Evolutionary conservation across 2,113 vertebrate genomes (phyloP).

Genomic region (Silurus meridionalis): DNA sequence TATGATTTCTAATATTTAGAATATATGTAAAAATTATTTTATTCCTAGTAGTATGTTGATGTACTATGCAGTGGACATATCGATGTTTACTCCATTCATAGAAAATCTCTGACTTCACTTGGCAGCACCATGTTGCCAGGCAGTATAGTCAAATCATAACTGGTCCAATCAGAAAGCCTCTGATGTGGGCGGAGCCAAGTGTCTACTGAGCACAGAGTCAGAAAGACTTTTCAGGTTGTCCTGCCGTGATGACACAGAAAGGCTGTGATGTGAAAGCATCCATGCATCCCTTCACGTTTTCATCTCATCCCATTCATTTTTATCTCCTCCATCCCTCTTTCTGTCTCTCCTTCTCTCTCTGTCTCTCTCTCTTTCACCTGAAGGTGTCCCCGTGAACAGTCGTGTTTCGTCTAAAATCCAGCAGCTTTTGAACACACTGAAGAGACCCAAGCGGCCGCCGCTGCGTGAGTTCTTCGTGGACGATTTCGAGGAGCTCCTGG

Average conservation of each 20-base stretch:
- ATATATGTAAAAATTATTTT: not conserved
- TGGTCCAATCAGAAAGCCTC: slow-evolving; percentile 42
- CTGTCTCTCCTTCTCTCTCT: slow-evolving; percentile 32
- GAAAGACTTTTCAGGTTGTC: slow-evolving; percentile 52
- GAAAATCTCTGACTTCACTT: slow-evolving; percentile 53
- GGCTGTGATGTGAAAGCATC: slow-evolving; percentile 47
- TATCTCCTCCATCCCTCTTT: slow-evolving; percentile 36
- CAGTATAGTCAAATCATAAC: slow-evolving; percentile 55
- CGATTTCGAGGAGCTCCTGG: slow-evolving; percentile 91
- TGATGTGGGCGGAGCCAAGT: slow-evolving; percentile 33
- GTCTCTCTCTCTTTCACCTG: slow-evolving; percentile 54
- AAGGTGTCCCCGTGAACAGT: slow-evolving; percentile 93
- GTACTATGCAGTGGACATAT: not conserved
- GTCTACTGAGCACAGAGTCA: slow-evolving; percentile 38
- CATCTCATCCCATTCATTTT: slow-evolving; percentile 44
- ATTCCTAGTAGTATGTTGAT: too few relatives aligned
- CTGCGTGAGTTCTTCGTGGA: slow-evolving; percentile 94
- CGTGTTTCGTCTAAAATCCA: slow-evolving; percentile 97
- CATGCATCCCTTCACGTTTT: slow-evolving; percentile 46
- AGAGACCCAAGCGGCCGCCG: slow-evolving; percentile 91
- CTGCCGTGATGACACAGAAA: slow-evolving; percentile 50
- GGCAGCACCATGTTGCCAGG: slow-evolving; percentile 67
- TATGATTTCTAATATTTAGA: not conserved
- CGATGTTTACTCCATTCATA: slow-evolving; percentile 40
- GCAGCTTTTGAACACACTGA: slow-evolving; percentile 94